Conservation (phyloP, 2,797 vertebrate genomes). For the Oryzias dopingdopingensis region DNA sequence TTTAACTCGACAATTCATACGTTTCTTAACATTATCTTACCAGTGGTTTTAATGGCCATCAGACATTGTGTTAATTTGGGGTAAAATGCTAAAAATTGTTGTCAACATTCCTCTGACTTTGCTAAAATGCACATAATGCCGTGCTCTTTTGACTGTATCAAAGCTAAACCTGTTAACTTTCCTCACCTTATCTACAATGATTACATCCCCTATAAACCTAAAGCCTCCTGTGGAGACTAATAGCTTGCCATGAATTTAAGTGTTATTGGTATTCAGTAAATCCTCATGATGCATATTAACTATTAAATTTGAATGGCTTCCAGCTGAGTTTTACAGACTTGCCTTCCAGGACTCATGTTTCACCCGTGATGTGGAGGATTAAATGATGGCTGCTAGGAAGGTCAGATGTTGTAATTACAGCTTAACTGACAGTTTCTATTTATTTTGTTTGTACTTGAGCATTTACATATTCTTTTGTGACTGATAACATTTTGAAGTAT, state of each 20-base stretch:
- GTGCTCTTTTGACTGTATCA: constrained; percentile 37
- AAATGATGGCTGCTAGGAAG: constrained; percentile 42
- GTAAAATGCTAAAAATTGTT: not conserved
- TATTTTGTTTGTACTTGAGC: no score
- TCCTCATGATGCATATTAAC: constrained; percentile 59
- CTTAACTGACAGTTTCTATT: constrained; percentile 18
- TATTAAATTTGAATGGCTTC: constrained; percentile 48
- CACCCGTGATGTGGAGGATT: constrained; percentile 47
- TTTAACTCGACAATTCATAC: no score
- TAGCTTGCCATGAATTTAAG: constrained; percentile 35
- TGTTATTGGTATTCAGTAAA: constrained; percentile 54
- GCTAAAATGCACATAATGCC: not conserved
- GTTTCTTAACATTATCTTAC: not conserved
- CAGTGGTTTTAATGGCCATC: not conserved
- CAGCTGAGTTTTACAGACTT: constrained; percentile 45
- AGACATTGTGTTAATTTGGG: not conserved
- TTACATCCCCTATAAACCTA: constrained; percentile 38
- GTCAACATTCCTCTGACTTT: not conserved
- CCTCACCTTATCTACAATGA: constrained; percentile 36
- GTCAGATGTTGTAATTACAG: constrained; percentile 49
- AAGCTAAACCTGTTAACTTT: constrained; percentile 52
- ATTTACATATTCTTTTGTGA: no score
- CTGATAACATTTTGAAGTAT: no score
- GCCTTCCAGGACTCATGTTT: constrained; percentile 43
- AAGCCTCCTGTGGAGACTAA: constrained; percentile 40